phyloP scores from a whole-genome alignment of 2,888 invertebrate species.

The Aplocera efformata region DNA sequence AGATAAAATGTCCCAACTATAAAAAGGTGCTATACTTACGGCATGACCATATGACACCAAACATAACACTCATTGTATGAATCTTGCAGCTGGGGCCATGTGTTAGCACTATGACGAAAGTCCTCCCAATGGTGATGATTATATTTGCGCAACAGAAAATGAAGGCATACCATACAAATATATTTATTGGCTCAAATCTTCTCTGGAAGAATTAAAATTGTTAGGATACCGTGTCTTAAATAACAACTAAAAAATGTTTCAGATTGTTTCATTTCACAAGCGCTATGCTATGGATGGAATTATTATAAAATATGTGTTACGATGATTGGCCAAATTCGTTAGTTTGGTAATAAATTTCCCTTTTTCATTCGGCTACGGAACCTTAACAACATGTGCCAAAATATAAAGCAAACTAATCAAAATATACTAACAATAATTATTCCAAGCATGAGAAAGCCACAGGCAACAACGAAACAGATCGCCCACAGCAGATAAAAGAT shows the following conservation, averaged over 20 bases:
- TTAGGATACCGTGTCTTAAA: too few species aligned
- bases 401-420: too few species aligned
- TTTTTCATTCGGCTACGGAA: too few species aligned
- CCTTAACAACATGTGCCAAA: too few species aligned
- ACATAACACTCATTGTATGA: conserved; percentile 5
- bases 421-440: conserved; percentile 37
- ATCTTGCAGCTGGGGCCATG: conserved; percentile 6
- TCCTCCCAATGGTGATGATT: neutral
- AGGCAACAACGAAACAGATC: conserved; percentile 24
- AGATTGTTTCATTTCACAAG: too few species aligned
- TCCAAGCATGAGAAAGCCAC: conserved; percentile 37
- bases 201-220: conserved; percentile 30
- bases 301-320: too few species aligned
- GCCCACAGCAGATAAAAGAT: conserved; percentile 23
- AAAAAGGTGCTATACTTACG: too few species aligned
- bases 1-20: too few species aligned
- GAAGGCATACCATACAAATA: conserved; percentile 38
- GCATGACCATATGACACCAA: conserved; percentile 32
- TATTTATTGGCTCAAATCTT: conserved; percentile 26
- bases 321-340: too few species aligned
- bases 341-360: too few species aligned
- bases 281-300: too few species aligned
- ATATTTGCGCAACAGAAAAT: conserved; percentile 31
- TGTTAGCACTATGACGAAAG: conserved; percentile 1
- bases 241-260: too few species aligned